Base-by-base conservation (phyloP, 2,113 vertebrate species). In the Abramis brama region DNA sequence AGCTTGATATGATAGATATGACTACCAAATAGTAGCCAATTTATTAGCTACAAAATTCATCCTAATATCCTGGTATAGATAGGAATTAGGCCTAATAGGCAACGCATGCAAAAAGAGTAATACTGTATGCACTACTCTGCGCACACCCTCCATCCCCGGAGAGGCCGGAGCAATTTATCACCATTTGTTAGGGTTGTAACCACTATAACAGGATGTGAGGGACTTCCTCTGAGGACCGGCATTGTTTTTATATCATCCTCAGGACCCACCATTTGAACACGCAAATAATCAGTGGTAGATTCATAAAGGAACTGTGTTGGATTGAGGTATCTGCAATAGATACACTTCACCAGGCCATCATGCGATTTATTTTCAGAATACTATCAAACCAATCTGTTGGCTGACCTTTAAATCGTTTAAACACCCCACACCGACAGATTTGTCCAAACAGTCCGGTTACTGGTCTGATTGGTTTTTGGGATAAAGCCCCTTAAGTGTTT, bases 181-280 rank as follows among this genome's bases (percentile, higher is more conserved):
- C 85, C 25, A 79, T 71, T 87, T 87, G 90, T 89, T 55, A 89
- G 91, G 80, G 91, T 91, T 82, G 89, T 90, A 89, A 89, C 93
- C 90, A 86, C 89, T 19, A 75, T 75, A 55, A 70, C 90, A 92
- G 94, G 94, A 96, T 76, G 57, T 27, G 36, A 82, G 94, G 90
- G 93, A 94, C 91, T 94, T 95, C 94, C 94, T 94, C 83, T 86
- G 52, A 85, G 57, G 71, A 80, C 59, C 85, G 11, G 19, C 47
- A 45, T 27, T 71, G 11, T 36, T 9, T 6, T 43, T 81, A 70
- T 27, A 43, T 10, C 84, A 66, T 30, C 15, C n/a, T 43, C 60
- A 57, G 39, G 27, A 57, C 50, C 76, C 74, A 68, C 21, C 30
- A 80, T 64, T 47, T 64, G n/a, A 81, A 21, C 79, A 79, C n/a